Percentiles rank a stretch among this genome's conserved stretches.
Conservation (phyloP, 2,888 invertebrate genomes). For the Slavum lentiscoides region DNA sequence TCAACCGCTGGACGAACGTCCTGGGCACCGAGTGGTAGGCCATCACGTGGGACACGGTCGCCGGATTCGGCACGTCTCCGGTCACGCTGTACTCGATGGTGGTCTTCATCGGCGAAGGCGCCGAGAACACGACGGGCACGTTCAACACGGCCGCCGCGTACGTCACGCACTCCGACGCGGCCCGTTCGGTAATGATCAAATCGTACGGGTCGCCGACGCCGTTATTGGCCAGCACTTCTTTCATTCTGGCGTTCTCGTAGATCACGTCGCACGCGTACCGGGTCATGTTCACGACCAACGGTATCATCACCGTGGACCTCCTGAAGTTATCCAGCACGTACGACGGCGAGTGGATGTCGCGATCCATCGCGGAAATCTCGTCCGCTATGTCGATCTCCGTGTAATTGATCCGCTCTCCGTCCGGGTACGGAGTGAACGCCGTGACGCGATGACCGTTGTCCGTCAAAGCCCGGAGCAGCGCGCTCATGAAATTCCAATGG, state of each 20-base stretch:
- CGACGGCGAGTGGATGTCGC: background rate
- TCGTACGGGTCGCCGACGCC: background rate
- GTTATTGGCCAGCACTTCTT: background rate
- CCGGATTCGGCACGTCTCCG: conserved; percentile 28
- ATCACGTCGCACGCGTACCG: background rate
- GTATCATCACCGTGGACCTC: background rate
- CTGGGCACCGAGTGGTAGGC: background rate
- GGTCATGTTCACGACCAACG: conserved; percentile 2
- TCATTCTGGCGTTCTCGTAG: background rate
- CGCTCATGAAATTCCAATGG: conserved; percentile 38
- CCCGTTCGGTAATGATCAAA: conserved; percentile 1
- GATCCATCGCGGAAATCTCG: background rate
- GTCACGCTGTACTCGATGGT: background rate
- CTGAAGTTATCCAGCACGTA: background rate
- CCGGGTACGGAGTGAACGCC: conserved; percentile 21
- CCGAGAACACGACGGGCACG: conserved; percentile 5
- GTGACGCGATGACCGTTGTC: conserved; percentile 14
- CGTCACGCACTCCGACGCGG: conserved; percentile 6
- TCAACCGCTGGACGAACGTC: background rate
- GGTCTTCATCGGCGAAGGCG: conserved; percentile 23
- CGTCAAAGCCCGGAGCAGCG: conserved; percentile 11
- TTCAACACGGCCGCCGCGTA: conserved; percentile 3
- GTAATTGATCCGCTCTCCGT: conserved; percentile 29
- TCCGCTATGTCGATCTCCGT: conserved; percentile 20
- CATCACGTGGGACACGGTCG: conserved; percentile 7